A percentile compares a stretch with the other conserved stretches of the same genome.
Conservation (phyloP, 2,797 vertebrate genomes). For the Taenioides sp. region DNA sequence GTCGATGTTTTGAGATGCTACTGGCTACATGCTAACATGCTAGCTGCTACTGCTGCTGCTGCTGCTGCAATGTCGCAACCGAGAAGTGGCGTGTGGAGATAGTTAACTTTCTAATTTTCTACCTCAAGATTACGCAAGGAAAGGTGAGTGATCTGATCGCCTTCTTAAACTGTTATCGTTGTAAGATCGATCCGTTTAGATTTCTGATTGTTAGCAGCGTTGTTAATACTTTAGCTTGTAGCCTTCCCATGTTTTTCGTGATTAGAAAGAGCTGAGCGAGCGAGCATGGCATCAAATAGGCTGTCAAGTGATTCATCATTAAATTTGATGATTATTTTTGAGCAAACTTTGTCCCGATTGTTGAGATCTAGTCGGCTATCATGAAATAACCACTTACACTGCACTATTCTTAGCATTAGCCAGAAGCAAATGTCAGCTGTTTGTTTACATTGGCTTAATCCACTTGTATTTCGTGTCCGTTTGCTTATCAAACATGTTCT, state of each 20-base stretch:
- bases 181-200: background rate
- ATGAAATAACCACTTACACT: no score
- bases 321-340: background rate
- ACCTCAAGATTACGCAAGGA: conserved; percentile 11
- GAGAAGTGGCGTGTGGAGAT: conserved; percentile 27
- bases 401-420: no score
- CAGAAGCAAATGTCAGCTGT: no score
- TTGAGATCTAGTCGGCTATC: background rate
- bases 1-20: conserved; percentile 4
- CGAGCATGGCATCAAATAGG: background rate
- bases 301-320: background rate
- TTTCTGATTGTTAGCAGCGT: background rate
- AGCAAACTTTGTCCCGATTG: background rate
- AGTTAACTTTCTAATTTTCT: conserved; percentile 27
- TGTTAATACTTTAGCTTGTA: background rate
- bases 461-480: no score
- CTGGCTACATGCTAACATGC: conserved; percentile 35
- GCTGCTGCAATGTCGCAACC: conserved; percentile 60
- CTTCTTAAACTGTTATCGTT: background rate
- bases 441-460: no score
- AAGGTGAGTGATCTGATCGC: conserved; percentile 53
- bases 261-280: background rate
- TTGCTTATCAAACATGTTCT: no score
- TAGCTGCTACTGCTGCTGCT: background rate
- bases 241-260: background rate